These are phyloP conservation scores for Thermophis baileyi DNA, from an alignment of 2,113 vertebrate genomes.

Conservation along the genomic window DNA sequence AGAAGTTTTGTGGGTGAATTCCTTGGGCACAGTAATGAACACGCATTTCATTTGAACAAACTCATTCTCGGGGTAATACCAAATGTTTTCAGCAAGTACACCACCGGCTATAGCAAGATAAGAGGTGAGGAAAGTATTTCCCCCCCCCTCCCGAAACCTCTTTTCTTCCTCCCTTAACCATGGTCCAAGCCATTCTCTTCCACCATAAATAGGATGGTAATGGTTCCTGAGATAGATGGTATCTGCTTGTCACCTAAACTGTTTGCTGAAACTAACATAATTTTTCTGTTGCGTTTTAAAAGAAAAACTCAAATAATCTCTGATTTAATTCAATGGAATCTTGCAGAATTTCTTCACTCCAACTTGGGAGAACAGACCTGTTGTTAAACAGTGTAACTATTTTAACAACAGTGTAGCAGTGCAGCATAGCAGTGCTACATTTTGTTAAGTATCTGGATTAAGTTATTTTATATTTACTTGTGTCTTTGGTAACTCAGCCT, in stretches of 20 bases:
- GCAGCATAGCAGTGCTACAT: background rate
- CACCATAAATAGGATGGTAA: background rate
- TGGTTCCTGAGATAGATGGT: background rate
- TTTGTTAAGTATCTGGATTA: background rate
- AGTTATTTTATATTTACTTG: background rate
- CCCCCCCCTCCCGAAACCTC: background rate
- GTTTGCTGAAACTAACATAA: background rate
- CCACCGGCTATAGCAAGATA: background rate
- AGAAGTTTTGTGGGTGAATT: slow-evolving; percentile 32
- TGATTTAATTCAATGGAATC: background rate
- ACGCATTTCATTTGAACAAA: background rate
- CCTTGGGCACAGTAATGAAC: slow-evolving; percentile 33
- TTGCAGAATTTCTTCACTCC: background rate
- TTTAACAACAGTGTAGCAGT: background rate
- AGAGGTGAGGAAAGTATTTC: background rate
- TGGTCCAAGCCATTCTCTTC: background rate
- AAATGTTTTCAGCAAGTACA: background rate
- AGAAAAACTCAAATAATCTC: background rate
- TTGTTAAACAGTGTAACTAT: background rate
- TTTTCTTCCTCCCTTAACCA: background rate
- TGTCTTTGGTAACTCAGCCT: background rate
- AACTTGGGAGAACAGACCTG: background rate
- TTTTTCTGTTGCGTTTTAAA: background rate
- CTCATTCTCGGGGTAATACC: background rate
- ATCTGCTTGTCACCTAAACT: background rate